Conservation (phyloP, 1,140 invertebrate genomes). For the Aphelenchoides fujianensis region DNA sequence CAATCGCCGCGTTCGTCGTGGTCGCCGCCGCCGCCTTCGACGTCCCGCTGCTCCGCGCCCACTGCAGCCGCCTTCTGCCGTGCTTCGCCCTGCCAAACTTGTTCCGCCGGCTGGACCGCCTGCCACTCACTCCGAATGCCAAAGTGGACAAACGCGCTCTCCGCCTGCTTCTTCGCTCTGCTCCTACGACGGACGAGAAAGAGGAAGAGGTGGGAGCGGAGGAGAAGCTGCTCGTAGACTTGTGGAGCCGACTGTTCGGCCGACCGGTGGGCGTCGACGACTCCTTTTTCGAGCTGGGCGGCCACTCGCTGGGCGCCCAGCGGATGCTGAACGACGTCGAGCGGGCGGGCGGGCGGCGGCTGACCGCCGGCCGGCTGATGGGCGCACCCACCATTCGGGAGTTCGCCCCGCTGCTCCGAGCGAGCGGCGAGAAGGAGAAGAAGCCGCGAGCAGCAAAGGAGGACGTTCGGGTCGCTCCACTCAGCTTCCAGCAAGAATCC, state of each 20-base stretch:
- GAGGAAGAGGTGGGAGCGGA: background rate
- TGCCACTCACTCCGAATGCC: conserved; percentile 31
- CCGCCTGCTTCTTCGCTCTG: background rate
- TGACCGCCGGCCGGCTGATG: conserved; percentile 12
- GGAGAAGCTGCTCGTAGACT: conserved; percentile 13
- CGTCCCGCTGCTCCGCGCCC: background rate
- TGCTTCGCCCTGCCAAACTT: conserved; percentile 18
- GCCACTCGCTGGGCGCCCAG: conserved; percentile 28
- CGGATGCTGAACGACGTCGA: conserved; percentile 10
- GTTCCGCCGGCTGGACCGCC: conserved; percentile 13
- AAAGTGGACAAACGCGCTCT: conserved; percentile 31
- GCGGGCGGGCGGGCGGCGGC: background rate
- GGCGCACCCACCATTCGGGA: conserved; percentile 16
- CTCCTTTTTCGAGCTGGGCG: conserved; percentile 34
- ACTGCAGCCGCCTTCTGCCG: conserved; percentile 24
- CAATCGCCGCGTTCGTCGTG: conserved; percentile 18
- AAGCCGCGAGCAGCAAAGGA: no score
- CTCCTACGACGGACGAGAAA: background rate
- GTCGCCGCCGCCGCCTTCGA: background rate
- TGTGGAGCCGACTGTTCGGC: conserved; percentile 7
- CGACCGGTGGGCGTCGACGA: conserved; percentile 19
- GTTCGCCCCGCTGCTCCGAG: background rate
- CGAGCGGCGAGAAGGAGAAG: no score
- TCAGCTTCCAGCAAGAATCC: conserved; percentile 31
- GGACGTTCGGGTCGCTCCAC: no score